Conservation (phyloP, 2,888 invertebrate species). For the Ennomos fuscantarius region DNA sequence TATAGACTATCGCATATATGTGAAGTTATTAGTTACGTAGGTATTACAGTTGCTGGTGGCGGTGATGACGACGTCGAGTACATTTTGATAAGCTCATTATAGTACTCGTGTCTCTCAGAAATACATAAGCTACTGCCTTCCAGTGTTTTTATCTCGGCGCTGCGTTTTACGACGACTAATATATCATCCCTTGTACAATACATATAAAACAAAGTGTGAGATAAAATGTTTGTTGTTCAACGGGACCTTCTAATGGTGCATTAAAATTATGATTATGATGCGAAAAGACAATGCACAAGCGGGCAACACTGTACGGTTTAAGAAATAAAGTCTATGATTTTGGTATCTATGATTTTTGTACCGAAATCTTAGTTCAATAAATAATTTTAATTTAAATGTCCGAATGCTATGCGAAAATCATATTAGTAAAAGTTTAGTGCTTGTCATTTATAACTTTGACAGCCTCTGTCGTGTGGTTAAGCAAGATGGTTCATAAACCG, state of each 20-base stretch:
- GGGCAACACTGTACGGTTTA: neutral
- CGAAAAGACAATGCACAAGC: slow-evolving; percentile 15
- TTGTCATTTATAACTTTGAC: slow-evolving; percentile 3
- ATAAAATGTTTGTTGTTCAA: slow-evolving; percentile 27
- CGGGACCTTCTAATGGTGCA: slow-evolving; percentile 23
- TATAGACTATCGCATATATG: too few species aligned
- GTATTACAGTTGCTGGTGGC: too few species aligned
- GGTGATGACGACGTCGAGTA: too few species aligned
- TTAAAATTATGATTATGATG: slow-evolving; percentile 21
- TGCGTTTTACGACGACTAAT: slow-evolving; percentile 36
- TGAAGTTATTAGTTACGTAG: too few species aligned
- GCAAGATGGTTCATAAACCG: too few species aligned
- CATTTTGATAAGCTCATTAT: too few species aligned
- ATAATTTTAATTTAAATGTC: neutral
- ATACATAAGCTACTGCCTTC: slow-evolving; percentile 9
- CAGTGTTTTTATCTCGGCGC: slow-evolving; percentile 25
- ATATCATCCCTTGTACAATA: slow-evolving; percentile 32
- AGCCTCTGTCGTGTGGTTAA: too few species aligned
- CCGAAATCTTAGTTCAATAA: slow-evolving; percentile 1
- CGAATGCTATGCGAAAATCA: neutral
- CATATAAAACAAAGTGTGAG: slow-evolving; percentile 29
- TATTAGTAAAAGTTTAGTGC: neutral
- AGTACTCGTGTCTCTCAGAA: neutral
- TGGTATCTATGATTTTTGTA: neutral
- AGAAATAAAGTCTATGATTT: slow-evolving; percentile 8